Conservation (phyloP, 2,888 invertebrate species). For the Lysandra bellargus region DNA sequence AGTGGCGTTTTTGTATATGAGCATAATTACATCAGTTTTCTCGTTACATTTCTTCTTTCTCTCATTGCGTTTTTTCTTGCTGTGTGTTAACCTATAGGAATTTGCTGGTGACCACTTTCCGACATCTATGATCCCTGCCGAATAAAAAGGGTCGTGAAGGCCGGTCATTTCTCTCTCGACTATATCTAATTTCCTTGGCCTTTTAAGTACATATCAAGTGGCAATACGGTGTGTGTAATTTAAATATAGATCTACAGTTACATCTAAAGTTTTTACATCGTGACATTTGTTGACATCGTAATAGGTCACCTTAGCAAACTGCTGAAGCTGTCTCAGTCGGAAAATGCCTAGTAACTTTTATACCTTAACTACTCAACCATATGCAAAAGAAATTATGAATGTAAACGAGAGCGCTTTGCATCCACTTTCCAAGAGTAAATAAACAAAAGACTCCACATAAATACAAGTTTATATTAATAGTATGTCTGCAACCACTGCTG, state of each 20-base stretch:
- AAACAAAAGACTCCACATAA: conserved; percentile 19
- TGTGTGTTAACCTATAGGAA: too few species aligned
- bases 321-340: neutral
- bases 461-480: conserved; percentile 27
- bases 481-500: conserved; percentile 22
- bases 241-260: too few species aligned
- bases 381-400: conserved; percentile 1
- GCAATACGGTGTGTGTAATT: too few species aligned
- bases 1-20: conserved; percentile 10
- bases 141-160: too few species aligned
- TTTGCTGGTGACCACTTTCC: too few species aligned
- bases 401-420: neutral
- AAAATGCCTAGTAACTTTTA: neutral
- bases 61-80: too few species aligned
- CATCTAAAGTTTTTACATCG: too few species aligned
- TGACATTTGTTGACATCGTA: too few species aligned
- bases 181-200: too few species aligned
- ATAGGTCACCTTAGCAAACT: neutral
- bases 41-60: neutral
- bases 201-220: too few species aligned
- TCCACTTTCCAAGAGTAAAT: conserved; percentile 12
- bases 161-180: too few species aligned
- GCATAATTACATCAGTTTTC: neutral
- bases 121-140: too few species aligned
- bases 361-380: neutral